Conservation (phyloP, 1,140 invertebrate species). For the Heliothis subflexa region DNA sequence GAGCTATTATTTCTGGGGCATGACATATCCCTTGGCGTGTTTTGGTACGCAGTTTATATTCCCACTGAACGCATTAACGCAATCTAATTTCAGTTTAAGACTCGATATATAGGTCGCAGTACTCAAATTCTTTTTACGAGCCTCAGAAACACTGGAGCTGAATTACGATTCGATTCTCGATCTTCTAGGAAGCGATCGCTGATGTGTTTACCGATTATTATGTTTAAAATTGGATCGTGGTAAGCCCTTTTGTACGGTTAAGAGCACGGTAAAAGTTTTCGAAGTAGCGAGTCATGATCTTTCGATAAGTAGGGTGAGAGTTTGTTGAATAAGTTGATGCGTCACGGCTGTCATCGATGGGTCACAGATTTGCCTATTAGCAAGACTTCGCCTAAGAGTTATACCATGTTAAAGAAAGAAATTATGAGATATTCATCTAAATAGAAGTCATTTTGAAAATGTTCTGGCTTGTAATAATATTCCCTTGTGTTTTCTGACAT, state of each 20-base stretch:
- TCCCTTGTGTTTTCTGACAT: background rate
- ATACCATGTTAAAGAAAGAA: background rate
- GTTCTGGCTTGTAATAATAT: background rate
- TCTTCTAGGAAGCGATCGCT: conserved; percentile 3
- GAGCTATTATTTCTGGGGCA: conserved; percentile 74
- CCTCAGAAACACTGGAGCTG: conserved; percentile 28
- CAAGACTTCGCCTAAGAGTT: background rate
- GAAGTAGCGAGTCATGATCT: conserved; percentile 28
- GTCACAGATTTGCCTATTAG: conserved; percentile 35
- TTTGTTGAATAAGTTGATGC: conserved; percentile 22
- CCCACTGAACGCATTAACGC: conserved; percentile 58
- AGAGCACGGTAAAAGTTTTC: conserved; percentile 19
- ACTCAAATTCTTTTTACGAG: conserved; percentile 53
- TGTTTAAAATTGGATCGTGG: conserved; percentile 26
- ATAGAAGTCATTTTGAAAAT: background rate
- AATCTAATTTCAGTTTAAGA: conserved; percentile 79
- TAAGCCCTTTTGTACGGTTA: conserved; percentile 11
- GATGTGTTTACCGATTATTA: conserved; percentile 17
- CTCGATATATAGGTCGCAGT: conserved; percentile 71
- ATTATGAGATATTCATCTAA: no score
- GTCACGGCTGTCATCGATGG: conserved; percentile 30
- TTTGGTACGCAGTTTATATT: conserved; percentile 66
- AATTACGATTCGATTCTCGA: conserved; percentile 26
- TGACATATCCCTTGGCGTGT: conserved; percentile 78
- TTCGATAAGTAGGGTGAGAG: conserved; percentile 30